These are phyloP conservation scores for Drosophila ambigua DNA, from an alignment of 1,140 invertebrate species.

Conservation along the genomic window DNA sequence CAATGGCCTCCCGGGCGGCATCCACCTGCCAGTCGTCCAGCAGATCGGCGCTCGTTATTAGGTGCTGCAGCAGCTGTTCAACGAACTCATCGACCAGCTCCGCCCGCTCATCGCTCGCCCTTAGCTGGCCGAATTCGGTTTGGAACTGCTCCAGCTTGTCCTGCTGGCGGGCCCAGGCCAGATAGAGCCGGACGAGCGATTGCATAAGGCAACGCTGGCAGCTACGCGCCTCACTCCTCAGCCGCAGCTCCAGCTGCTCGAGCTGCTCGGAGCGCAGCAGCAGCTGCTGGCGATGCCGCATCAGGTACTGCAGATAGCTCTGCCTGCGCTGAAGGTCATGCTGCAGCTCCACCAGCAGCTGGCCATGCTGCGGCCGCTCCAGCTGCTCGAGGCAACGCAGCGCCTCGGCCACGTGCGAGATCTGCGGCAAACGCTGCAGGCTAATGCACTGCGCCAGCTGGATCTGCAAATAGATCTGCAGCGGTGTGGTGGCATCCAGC, in stretches of 20 bases:
- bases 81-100: slow-evolving; percentile 89
- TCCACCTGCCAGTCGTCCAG: slow-evolving; percentile 89
- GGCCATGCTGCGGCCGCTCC: slow-evolving; percentile 89
- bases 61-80: slow-evolving; percentile 77
- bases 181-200: slow-evolving; percentile 91
- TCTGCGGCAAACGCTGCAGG: slow-evolving; percentile 90
- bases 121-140: slow-evolving; percentile 90
- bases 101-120: slow-evolving; percentile 92
- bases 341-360: slow-evolving; percentile 90
- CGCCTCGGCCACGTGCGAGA: slow-evolving; percentile 92
- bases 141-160: slow-evolving; percentile 88
- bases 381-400: slow-evolving; percentile 91
- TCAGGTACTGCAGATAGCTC: slow-evolving; percentile 93
- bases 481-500: slow-evolving; percentile 65
- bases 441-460: slow-evolving; percentile 95
- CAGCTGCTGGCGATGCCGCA: slow-evolving; percentile 92
- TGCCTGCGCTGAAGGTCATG: slow-evolving; percentile 92
- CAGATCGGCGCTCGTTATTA: slow-evolving; percentile 65
- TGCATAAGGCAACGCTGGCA: slow-evolving; percentile 91
- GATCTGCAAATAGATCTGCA: slow-evolving; percentile 87
- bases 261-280: slow-evolving; percentile 92
- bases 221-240: slow-evolving; percentile 89
- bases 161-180: slow-evolving; percentile 89
- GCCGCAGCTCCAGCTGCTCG: slow-evolving; percentile 88
- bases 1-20: slow-evolving; percentile 89